Percentiles rank a stretch among this genome's conserved stretches.
Evolutionary conservation across 2,888 invertebrate species (phyloP).

Genomic region (Ichneumoninae sp.): DNA sequence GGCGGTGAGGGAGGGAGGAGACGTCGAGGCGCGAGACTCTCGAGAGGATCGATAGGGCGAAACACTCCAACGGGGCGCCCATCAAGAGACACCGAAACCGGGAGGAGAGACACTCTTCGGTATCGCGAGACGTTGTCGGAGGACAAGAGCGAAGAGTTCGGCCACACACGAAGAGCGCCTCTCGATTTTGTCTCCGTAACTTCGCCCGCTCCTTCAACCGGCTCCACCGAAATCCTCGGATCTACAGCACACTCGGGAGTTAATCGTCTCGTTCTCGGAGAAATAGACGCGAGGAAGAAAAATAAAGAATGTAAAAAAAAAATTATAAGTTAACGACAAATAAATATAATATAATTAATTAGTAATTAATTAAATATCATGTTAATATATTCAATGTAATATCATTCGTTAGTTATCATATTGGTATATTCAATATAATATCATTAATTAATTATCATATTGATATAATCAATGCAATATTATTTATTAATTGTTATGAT

Average conservation of each 20-base stretch:
- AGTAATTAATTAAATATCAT: too few relatives aligned
- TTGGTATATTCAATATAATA: too few relatives aligned
- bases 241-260: constrained; percentile 5
- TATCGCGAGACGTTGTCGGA: constrained; percentile 21
- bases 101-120: constrained; percentile 22
- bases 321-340: too few relatives aligned
- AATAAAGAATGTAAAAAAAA: constrained; percentile 33
- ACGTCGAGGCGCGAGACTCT: background rate
- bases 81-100: constrained; percentile 5
- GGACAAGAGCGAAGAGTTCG: constrained; percentile 22
- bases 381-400: too few relatives aligned
- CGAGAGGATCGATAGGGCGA: constrained; percentile 36
- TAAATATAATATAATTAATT: too few relatives aligned
- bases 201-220: background rate
- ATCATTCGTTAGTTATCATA: too few relatives aligned
- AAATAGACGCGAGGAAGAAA: constrained; percentile 12
- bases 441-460: too few relatives aligned
- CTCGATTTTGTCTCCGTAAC: background rate
- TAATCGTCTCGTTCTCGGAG: constrained; percentile 19
- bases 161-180: constrained; percentile 40
- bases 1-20: background rate
- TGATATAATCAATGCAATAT: too few relatives aligned
- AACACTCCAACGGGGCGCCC: background rate
- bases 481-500: too few relatives aligned
- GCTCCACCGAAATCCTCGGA: constrained; percentile 21